Base-by-base conservation (phyloP, 2,797 vertebrate species). In the Hafferia zeledoni region DNA sequence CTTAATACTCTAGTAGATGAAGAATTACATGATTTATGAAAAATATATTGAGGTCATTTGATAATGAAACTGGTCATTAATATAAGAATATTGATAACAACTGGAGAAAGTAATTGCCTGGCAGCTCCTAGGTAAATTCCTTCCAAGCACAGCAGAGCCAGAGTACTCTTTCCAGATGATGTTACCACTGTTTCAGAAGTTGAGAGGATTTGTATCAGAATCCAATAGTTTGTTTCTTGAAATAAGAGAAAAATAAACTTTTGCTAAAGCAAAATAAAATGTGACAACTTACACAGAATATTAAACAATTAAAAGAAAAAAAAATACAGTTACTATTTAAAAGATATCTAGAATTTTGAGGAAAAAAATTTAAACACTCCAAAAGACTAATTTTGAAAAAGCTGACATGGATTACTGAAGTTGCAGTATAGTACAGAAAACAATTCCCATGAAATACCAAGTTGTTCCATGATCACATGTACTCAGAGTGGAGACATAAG, bases 71-170 rank as follows among this genome's bases (percentile, higher is more conserved):
- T 53, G 33, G 83, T 81, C 91, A 78, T 89, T 95, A 89, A 64
- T 80, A 56, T 50, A 80, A 83, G 83, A 68, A 83, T 75, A 95
- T 93, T 87, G 64, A 77, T 83, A 89, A 25, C 27, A 85, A 80
- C 23, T 83, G 44, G 47, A 70, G 84, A 91, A 94, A 94, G 87
- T 96, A 94, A 96, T 95, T 92, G 87, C 82, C 82, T 96, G 94
- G 93, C 95, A 94, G 80, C 2, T 23, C 57, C 87, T 77, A 71
- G 80, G 69, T 43, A 85, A 77, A 74, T 89, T 91, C 27, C 13
- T 93, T 96, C 94, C 91, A 96, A 96, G 78, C 27, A 52, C 20
- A 63, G 28, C 10, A 83, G 79, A 69, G 17, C 63, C 64, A 81
- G 39, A 78, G 13, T 37, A 31, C 13, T 65, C 44, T 82, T 80